Evolutionary conservation across 2,888 invertebrate genomes (phyloP), one percentile per base, ranked within the genome.

Genomic region (Agrochola lota): DNA sequence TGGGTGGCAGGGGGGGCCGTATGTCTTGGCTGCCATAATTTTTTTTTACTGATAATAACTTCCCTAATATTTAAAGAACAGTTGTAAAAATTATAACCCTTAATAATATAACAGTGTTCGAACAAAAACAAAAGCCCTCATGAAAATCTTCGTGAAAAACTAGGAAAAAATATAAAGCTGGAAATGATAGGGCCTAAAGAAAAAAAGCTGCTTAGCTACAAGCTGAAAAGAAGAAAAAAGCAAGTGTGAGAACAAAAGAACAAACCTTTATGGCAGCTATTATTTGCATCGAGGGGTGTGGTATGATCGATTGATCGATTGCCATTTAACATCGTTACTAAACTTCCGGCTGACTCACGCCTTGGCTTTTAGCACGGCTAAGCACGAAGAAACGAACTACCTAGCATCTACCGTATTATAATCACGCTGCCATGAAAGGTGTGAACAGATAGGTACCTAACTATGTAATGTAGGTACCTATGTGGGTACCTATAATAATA

Each of bases 221-320:
- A 7, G 49, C 35, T 40, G n/a, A 40, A 80, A 60, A 60, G 23
- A 73, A 52, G 7, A 57, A 69, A 55, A 59, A 20, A 17, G 1
- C 4, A 52, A 79, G 64, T 23, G 23, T 67, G 40, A 26, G 49
- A 71, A 59, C 60, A 80, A 70, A 49, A 57, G 15, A 67, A 43
- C 30, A 63, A 17, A 62, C 9, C 49, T 26, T 30, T 35, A 35
- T 26, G 69, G 26, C 12, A 35, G n/a, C 57, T 71, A 35, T 73
- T 73, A 62, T 81, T 52, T 62, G 67, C 30, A 71, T 69, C 43
- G 30, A 83, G 49, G 74, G 72, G 77, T 49, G 70, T 71, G 30
- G 26, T 57, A n/a, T 75, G 73, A 86, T 86, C 64, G 86, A 84
- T 78, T 75, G 73, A 86, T 86, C 64, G 86, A 84, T 78, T 55